Evolutionary conservation across 1,140 invertebrate species (phyloP), one percentile per base, ranked within the genome.

Genomic region (Scaptomyza montana): DNA sequence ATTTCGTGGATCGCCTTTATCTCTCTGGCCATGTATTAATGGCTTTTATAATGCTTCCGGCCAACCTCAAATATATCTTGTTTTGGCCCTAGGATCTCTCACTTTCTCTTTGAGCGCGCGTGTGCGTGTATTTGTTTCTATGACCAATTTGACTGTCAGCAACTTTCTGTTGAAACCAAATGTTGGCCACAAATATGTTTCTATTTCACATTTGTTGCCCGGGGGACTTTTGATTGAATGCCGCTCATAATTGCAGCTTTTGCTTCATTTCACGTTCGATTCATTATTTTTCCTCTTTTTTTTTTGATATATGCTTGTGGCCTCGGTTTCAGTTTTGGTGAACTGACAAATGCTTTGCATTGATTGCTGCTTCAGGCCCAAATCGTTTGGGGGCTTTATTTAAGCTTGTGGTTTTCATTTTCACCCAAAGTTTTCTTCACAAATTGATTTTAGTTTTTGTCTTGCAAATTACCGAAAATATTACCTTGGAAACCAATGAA

Each of bases 121-220:
- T 25, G 21, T 2, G 21, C 2, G 21, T 2, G 21, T 25, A 0
- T 25, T 25, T 67, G 68, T 65, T 49, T 60, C 76, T 71, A 51
- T 54, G 77, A 73, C 81, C 81, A 86, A 80, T 86, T 86, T 78
- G 68, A 86, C 81, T 75, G 81, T 86, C 81, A 86, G 81, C 77
- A 74, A 56, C 59, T 77, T 55, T 66, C 61, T 73, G 61, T 67
- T 56, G 57, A 62, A 69, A 66, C 50, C 51, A 64, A 43, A 70
- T 63, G 69, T 74, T 67, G 69, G 49, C 55, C 55, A 36, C 59
- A 63, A n/a, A 63, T 63, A 25, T 25, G 21, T 73, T 66, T 55
- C 45, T 21, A n/a, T 62, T 56, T 45, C 50, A 28, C 33, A n/a
- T 41, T 21, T 50, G 5, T 21, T 70, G 45, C 73, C 73, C 19